A percentile compares a stretch with the other conserved stretches of the same genome.
Evolutionary conservation across 2,888 invertebrate species (phyloP).

Genomic region (Polietes domitor): DNA sequence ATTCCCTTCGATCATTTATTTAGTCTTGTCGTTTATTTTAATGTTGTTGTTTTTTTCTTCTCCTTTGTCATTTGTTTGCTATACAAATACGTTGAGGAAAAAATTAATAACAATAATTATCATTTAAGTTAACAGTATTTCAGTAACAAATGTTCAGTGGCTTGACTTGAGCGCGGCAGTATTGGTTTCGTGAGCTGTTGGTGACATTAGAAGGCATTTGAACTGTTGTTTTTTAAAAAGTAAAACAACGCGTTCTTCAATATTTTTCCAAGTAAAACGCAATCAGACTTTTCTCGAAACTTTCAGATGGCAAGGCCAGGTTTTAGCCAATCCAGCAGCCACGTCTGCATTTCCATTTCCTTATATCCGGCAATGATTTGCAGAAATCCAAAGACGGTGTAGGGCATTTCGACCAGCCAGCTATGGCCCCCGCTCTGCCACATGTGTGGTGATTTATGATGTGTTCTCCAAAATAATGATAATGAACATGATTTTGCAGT

Average conservation of each 20-base stretch:
- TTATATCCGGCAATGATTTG: no score
- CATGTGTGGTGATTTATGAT: constrained; percentile 55
- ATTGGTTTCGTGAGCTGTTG: not conserved
- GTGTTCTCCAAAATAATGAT: constrained; percentile 49
- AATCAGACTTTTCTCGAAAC: no score
- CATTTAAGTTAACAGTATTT: not conserved
- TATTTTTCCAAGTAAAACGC: no score
- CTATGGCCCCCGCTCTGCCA: not conserved
- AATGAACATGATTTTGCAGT: constrained; percentile 56
- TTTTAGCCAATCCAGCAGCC: no score
- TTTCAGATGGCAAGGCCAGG: no score
- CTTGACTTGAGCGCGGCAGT: not conserved
- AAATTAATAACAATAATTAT: not conserved
- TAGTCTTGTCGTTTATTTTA: constrained; percentile 14
- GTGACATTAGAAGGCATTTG: not conserved
- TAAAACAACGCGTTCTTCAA: no score
- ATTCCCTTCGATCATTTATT: constrained; percentile 3
- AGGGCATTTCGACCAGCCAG: not conserved
- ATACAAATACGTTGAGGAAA: no score
- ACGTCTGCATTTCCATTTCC: no score
- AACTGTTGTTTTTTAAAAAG: no score
- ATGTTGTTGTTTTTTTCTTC: not conserved
- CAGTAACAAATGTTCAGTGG: not conserved
- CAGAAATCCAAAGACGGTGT: no score
- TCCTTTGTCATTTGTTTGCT: not conserved